These are phyloP conservation scores for Notarius lentiginosus DNA, from an alignment of 2,113 vertebrate species.

Conservation along the genomic window DNA sequence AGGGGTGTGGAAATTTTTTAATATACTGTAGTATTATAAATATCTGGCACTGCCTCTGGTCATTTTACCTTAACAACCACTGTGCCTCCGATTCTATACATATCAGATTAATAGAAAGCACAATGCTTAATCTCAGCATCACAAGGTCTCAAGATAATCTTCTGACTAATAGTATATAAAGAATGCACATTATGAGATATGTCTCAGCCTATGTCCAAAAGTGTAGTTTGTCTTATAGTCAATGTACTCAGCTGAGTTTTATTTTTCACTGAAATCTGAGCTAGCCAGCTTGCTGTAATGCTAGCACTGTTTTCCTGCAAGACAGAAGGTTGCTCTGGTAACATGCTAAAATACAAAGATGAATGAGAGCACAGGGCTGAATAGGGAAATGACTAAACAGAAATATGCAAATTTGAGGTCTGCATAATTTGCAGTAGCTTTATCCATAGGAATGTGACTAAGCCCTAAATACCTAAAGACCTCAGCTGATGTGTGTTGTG, in stretches of 20 bases:
- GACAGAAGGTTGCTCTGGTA: neutral
- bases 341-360: conserved; percentile 27
- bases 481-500: conserved; percentile 27
- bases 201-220: conserved; percentile 31
- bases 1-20: neutral
- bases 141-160: conserved; percentile 36
- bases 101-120: conserved; percentile 10
- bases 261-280: neutral
- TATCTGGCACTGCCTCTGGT: neutral
- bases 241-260: neutral
- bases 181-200: conserved; percentile 28
- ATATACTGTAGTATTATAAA: neutral
- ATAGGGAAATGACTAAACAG: conserved; percentile 57
- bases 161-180: conserved; percentile 32
- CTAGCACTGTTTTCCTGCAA: conserved; percentile 10
- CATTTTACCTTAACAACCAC: neutral
- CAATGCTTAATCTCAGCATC: conserved; percentile 17
- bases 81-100: neutral
- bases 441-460: conserved; percentile 69
- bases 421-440: conserved; percentile 57
- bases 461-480: conserved; percentile 55
- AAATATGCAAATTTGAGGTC: conserved; percentile 53
- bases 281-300: neutral
- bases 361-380: neutral
- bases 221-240: conserved; percentile 1